Conservation (phyloP, 2,888 invertebrate genomes). For the Gymnosoma rotundatum region DNA sequence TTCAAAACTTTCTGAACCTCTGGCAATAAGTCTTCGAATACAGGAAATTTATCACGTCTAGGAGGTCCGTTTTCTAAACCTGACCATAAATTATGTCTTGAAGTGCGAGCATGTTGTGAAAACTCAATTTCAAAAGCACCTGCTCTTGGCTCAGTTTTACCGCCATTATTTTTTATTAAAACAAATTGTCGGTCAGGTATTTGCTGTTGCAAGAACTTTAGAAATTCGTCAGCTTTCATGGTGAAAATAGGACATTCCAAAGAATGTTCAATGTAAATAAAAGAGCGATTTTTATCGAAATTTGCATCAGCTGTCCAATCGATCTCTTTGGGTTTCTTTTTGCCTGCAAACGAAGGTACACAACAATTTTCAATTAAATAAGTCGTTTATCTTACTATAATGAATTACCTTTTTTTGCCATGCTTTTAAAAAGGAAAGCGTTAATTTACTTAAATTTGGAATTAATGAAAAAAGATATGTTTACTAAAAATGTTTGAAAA, state of each 20-base stretch:
- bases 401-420: slow-evolving; percentile 48
- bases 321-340: slow-evolving; percentile 71
- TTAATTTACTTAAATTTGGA: slow-evolving; percentile 3
- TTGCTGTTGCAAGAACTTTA: slow-evolving; percentile 72
- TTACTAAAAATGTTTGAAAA: no score
- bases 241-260: slow-evolving; percentile 79
- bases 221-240: slow-evolving; percentile 77
- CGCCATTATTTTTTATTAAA: slow-evolving; percentile 76
- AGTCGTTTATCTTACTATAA: no score
- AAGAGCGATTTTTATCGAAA: slow-evolving; percentile 78
- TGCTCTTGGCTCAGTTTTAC: slow-evolving; percentile 74
- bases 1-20: slow-evolving; percentile 76
- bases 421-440: background rate
- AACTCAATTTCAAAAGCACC: slow-evolving; percentile 79
- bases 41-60: slow-evolving; percentile 78
- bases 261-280: slow-evolving; percentile 79
- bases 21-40: slow-evolving; percentile 74
- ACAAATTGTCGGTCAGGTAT: slow-evolving; percentile 77
- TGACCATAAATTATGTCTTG: slow-evolving; percentile 75
- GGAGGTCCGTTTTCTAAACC: slow-evolving; percentile 79
- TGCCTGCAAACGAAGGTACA: slow-evolving; percentile 15
- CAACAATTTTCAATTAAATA: background rate
- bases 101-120: slow-evolving; percentile 79
- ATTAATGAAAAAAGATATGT: background rate
- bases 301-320: slow-evolving; percentile 77